These are phyloP conservation scores for Loriculus beryllinus DNA, from an alignment of 2,797 vertebrate genomes.

Conservation along the genomic window DNA sequence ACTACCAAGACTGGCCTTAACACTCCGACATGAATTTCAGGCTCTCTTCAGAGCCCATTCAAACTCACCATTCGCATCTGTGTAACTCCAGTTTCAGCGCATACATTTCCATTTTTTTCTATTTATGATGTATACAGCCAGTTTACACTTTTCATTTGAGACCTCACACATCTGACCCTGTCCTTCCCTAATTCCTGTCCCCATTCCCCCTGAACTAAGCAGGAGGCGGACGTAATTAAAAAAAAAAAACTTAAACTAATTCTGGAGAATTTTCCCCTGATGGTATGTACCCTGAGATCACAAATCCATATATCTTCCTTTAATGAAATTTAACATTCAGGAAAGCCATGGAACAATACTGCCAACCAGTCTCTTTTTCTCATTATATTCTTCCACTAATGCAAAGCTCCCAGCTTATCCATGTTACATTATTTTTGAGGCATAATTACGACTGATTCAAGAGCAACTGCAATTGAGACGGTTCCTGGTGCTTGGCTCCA, in stretches of 20 bases:
- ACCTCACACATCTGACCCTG: too few relatives aligned
- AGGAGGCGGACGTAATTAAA: neutral
- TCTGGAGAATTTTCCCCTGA: neutral
- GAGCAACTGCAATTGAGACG: neutral
- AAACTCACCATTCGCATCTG: neutral
- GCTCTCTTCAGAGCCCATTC: neutral
- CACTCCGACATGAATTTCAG: neutral
- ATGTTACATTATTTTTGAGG: neutral
- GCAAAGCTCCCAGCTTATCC: neutral
- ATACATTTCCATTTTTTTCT: neutral
- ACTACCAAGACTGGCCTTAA: neutral
- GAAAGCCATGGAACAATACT: neutral
- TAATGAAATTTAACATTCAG: neutral
- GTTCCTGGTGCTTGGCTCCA: neutral
- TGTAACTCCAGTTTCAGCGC: too few relatives aligned
- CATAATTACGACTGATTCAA: neutral
- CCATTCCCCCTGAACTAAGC: too few relatives aligned
- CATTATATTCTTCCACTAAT: neutral
- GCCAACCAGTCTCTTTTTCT: neutral
- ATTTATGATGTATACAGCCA: neutral
- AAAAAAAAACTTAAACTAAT: neutral
- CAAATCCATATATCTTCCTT: neutral
- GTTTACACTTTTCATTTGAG: neutral
- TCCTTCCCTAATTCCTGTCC: neutral
- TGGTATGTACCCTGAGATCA: rapidly evolving